Evolutionary conservation across 2,797 vertebrate genomes (phyloP).

Genomic region (Limnodromus scolopaceus): DNA sequence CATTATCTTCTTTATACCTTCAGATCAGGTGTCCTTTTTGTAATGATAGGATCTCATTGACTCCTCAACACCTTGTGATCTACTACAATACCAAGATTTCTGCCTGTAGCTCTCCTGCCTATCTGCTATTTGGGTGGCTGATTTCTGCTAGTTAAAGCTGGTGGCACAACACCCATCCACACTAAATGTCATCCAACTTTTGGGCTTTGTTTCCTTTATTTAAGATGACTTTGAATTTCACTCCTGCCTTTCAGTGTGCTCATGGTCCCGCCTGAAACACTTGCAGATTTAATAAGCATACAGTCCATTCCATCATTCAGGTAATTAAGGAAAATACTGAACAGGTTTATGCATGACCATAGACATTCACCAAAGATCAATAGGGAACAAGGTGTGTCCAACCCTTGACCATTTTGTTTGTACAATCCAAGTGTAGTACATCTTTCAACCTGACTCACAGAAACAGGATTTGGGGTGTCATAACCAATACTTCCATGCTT

Average conservation of each 20-base stretch:
- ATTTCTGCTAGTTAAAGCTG: not conserved
- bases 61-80: not conserved
- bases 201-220: not conserved
- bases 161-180: not conserved
- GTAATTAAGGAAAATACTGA: not conserved
- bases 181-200: not conserved
- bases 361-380: not conserved
- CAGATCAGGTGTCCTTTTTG: not conserved
- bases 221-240: not conserved
- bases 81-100: not conserved
- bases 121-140: not conserved
- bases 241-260: not conserved
- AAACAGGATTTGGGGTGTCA: not conserved
- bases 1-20: not conserved
- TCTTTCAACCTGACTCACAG: not conserved
- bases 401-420: fast-evolving
- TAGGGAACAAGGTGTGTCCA: not conserved
- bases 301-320: not conserved
- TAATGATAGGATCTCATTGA: not conserved
- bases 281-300: not conserved
- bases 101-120: not conserved
- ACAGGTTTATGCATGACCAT: not conserved
- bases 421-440: not conserved
- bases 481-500: not conserved
- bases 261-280: fast-evolving